Conservation (phyloP, 2,888 invertebrate genomes). For the Rhagium mordax region DNA sequence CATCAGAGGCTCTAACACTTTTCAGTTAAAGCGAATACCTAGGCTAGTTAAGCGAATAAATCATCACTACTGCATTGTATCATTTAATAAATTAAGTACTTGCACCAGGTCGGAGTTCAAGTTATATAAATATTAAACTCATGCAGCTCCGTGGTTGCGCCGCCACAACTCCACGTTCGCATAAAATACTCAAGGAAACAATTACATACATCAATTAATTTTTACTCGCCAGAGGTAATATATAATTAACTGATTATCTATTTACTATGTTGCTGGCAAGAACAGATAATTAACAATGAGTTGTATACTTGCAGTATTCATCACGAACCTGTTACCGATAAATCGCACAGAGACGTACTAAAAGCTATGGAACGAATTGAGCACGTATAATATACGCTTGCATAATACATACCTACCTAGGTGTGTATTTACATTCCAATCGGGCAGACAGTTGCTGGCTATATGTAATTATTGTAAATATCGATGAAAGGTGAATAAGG, state of each 20-base stretch:
- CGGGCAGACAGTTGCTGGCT: background rate
- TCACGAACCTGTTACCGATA: background rate
- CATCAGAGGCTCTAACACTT: too few relatives aligned
- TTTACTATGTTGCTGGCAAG: background rate
- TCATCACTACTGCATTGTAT: background rate
- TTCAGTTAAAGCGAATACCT: background rate
- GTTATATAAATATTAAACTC: background rate
- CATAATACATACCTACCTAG: background rate
- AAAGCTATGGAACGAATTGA: background rate
- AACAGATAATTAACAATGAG: background rate
- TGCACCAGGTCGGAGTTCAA: background rate
- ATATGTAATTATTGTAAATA: background rate
- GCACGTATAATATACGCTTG: background rate
- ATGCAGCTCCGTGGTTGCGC: background rate
- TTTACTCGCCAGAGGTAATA: background rate
- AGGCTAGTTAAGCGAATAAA: background rate
- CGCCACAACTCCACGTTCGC: background rate
- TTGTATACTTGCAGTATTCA: background rate
- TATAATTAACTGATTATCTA: background rate
- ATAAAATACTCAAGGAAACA: background rate
- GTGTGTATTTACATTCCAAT: background rate
- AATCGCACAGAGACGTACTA: background rate
- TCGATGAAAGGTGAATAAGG: too few relatives aligned
- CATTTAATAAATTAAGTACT: background rate
- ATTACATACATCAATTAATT: background rate